Base-by-base conservation (phyloP, 2,113 vertebrate species). In the Chaetodon trifascialis region DNA sequence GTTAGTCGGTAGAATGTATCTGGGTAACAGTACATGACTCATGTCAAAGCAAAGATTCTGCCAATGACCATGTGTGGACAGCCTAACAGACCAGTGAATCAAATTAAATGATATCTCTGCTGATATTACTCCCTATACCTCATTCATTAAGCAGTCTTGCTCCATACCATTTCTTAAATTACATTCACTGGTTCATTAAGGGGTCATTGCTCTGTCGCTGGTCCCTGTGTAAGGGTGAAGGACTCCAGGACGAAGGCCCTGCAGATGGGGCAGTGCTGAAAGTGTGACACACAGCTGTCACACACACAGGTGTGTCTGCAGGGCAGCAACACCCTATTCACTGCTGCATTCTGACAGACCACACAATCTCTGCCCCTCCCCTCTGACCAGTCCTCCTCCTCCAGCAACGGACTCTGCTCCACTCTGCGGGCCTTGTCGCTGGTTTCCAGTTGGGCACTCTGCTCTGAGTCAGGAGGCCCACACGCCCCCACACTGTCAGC, bases 211-310 rank as follows among this genome's bases (percentile, higher is more conserved):
- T 68, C 12, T 25, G 59, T 34, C n/a, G 66, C 17, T n/a, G 44
- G 36, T 19, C 19, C 52, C 21, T 47, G 82, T 15, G 90, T 88
- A 15, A 99, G 94, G 1, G 95, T 89, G 23, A 99, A 99, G 14
- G 97, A 97, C 80, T 99, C 97, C 5, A 94, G 89, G 16, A 99
- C 95, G 23, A 97, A 97, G 23, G 97, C 96, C 52, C 98, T 94
- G 89, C 98, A 99, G 93, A 99, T 97, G 0, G 98, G 98, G 73
- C 98, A 99, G 91, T 97, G 97, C 82, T 97, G 97, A 73, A 99
- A 97, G 58, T 94, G 96, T 1, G 84, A 88, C 36, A 97, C 80
- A 5, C 98, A 99, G 79, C 93, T 91, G 10, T 99, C 94, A 0
- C 98, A 99, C 70, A 99, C 91, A 79, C 98, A 99, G 0, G 97